Evolutionary conservation across 92 coral and sea anemone species (phyloP), one percentile per base, ranked within the genome.

Genomic region (Micromussa lordhowensis): DNA sequence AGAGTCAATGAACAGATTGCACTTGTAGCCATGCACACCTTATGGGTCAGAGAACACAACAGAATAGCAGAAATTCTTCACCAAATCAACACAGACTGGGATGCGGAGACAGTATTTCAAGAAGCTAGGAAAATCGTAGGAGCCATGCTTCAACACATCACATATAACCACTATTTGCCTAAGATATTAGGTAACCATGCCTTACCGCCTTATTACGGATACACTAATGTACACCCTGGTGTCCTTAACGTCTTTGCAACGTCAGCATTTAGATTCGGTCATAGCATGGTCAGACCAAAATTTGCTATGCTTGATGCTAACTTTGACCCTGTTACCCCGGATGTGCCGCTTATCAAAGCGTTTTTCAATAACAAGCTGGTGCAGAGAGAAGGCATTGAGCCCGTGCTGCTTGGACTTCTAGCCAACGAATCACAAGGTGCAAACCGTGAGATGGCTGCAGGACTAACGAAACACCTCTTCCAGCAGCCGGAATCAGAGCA

Each of bases 1-100:
- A 96, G 99, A 38, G 99, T 95, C 36, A 97, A 97, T 90, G 99
- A 97, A 48, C 99, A 96, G 87, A 94, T 97, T 54, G 98, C 96
- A 31, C 90, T 97, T 1, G 98, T 90, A 12, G 93, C 99, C 54
- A 96, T 97, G 98, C 99, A 97, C 85, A 97, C 99, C 10, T 71
- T 97, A 82, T 97, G 98, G 98, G 94, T 91, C 2, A 91, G 98
- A 35, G 99, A 97, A 57, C 99, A 97, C 90, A 97, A 97, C 90
- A 88, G 98, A 80, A 90, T 97, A 59, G 98, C 96, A 11, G 86
- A 87, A n/a, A 87, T 82, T 22, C 91, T 96, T 3, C 82, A 88
- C 77, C 68, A 38, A 64, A 75, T 93, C 75, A 96, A 96, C 84
- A 89, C 75, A 77, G 92, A 93, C 91, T 96, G 99, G 99, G 77